Evolutionary conservation across 2,888 invertebrate genomes (phyloP).

Genomic region (Galerucella calmariensis): DNA sequence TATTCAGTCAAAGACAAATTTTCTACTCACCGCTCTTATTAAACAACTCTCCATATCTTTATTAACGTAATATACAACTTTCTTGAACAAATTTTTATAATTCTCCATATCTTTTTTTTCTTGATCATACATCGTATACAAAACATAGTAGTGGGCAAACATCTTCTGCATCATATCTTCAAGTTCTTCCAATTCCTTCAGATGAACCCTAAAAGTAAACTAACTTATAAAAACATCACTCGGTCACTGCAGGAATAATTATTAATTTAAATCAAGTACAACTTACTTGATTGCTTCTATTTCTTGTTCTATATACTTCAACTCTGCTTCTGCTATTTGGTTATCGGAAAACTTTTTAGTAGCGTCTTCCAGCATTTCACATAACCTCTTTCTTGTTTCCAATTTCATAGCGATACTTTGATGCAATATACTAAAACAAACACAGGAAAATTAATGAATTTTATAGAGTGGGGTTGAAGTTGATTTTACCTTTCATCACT

Average conservation of each 20-base stretch:
- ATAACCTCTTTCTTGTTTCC: conserved; percentile 38
- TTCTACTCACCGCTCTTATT: conserved; percentile 46
- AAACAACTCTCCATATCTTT: conserved; percentile 45
- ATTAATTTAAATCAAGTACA: too few species aligned
- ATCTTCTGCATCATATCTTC: conserved; percentile 41
- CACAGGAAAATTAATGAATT: too few species aligned
- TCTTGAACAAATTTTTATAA: conserved; percentile 46
- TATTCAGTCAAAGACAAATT: background rate
- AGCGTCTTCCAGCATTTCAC: conserved; percentile 42
- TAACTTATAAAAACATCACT: background rate
- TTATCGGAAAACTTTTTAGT: conserved; percentile 44
- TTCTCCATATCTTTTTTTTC: conserved; percentile 47
- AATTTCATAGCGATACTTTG: conserved; percentile 41
- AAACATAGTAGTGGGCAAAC: conserved; percentile 41
- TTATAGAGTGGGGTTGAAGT: background rate
- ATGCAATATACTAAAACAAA: conserved; percentile 16
- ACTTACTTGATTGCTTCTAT: conserved; percentile 45
- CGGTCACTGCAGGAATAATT: too few species aligned
- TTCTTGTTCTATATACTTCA: conserved; percentile 44
- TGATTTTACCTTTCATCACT: conserved; percentile 39
- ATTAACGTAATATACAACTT: conserved; percentile 45
- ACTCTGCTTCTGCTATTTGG: conserved; percentile 44
- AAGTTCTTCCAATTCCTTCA: conserved; percentile 38
- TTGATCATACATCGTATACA: conserved; percentile 43
- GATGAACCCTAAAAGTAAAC: conserved; percentile 35